Conservation (phyloP, 2,888 invertebrate species). For the Epiperipatus broadwayi region DNA sequence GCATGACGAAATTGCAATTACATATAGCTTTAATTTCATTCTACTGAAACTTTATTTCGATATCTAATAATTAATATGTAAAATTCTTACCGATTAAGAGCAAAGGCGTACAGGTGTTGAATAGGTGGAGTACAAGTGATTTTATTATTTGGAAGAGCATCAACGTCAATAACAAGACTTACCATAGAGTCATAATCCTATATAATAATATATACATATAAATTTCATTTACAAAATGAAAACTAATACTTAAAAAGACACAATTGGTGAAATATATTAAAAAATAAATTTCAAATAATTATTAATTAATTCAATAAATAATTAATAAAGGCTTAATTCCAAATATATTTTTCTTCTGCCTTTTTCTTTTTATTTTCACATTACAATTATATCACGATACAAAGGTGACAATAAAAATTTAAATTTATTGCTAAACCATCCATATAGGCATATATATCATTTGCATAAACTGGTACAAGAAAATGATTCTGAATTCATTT, state of each 20-base stretch:
- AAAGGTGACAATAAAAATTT: too few species aligned
- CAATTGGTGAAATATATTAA: slow-evolving; percentile 3
- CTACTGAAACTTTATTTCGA: too few species aligned
- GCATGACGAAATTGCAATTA: too few species aligned
- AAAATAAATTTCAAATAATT: not conserved
- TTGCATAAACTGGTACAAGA: too few species aligned
- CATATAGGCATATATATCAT: too few species aligned
- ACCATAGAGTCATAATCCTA: slow-evolving; percentile 93
- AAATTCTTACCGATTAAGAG: slow-evolving; percentile 53
- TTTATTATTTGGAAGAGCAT: slow-evolving; percentile 67
- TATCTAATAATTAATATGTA: slow-evolving; percentile 13
- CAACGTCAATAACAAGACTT: slow-evolving; percentile 76
- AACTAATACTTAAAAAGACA: slow-evolving; percentile 4
- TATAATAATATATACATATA: slow-evolving; percentile 13
- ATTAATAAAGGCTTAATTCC: too few species aligned
- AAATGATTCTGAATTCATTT: too few species aligned
- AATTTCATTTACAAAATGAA: slow-evolving; percentile 1
- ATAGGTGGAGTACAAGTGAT: slow-evolving; percentile 76
- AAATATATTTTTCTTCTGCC: too few species aligned
- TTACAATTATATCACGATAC: too few species aligned
- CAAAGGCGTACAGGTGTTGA: slow-evolving; percentile 84
- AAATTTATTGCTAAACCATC: too few species aligned
- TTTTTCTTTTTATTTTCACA: too few species aligned
- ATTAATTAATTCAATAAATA: slow-evolving; percentile 11
- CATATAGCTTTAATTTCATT: too few species aligned